phyloP scores from a whole-genome alignment of 2,113 vertebrate species.

The Bubo bubo region DNA sequence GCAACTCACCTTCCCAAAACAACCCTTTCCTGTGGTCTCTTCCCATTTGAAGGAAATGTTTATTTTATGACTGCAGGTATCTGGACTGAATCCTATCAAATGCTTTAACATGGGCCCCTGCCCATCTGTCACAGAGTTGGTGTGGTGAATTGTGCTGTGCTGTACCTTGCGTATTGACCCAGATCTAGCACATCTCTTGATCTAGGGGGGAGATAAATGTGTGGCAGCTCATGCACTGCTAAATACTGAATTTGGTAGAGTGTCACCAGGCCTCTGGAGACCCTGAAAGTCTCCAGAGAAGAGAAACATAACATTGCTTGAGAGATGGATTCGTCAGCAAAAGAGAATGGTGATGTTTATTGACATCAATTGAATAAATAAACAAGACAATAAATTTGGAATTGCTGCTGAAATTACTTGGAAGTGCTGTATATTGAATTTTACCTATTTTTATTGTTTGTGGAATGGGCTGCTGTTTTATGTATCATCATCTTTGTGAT shows the following conservation, averaged over 20 bases:
- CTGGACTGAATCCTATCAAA: not conserved
- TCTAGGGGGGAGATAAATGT: not conserved
- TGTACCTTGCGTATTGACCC: not conserved
- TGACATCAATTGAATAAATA: conserved; percentile 33
- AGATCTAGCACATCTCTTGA: not conserved
- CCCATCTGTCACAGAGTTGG: not conserved
- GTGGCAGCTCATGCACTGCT: not conserved
- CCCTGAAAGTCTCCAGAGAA: not conserved
- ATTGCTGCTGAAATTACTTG: conserved; percentile 44
- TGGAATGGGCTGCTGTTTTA: conserved; percentile 34
- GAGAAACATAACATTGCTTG: not conserved
- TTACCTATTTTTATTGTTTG: conserved; percentile 43
- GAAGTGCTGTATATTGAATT: conserved; percentile 29
- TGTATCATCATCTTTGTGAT: conserved; percentile 21
- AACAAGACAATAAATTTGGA: conserved; percentile 47
- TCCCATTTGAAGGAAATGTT: not conserved
- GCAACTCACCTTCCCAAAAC: not conserved
- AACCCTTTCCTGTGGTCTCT: not conserved
- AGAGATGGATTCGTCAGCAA: not conserved
- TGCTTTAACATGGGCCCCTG: not conserved
- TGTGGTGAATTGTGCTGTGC: not conserved
- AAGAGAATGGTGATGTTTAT: not conserved
- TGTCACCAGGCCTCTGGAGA: not conserved
- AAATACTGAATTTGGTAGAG: not conserved
- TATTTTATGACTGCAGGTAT: not conserved